Evolutionary conservation across 1,140 invertebrate genomes (phyloP).

Genomic region (Cataglyphis hispanica): DNA sequence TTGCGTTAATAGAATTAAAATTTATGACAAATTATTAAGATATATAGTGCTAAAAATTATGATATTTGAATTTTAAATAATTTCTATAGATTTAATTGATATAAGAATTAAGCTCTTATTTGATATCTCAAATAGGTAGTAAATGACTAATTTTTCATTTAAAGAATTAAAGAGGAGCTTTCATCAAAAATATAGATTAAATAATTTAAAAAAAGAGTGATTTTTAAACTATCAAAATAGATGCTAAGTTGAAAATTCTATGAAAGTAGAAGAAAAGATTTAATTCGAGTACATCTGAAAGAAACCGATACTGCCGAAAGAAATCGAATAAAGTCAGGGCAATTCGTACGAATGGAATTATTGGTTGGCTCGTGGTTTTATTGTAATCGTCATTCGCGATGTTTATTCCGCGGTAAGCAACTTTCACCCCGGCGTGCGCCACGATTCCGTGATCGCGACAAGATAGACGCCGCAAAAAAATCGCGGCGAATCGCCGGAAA

Average conservation of each 20-base stretch:
- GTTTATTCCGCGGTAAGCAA: constrained; percentile 47
- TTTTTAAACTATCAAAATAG: no score
- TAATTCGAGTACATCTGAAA: background rate
- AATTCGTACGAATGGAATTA: background rate
- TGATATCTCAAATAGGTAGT: no score
- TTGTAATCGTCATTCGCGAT: constrained; percentile 55
- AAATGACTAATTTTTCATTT: no score
- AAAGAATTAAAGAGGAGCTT: no score
- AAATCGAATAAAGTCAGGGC: constrained; percentile 36
- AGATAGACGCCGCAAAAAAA: constrained; percentile 16
- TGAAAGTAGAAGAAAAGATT: background rate
- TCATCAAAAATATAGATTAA: no score
- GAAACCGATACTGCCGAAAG: constrained; percentile 31
- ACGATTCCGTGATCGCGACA: constrained; percentile 28
- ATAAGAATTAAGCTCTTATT: no score
- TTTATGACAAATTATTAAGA: no score
- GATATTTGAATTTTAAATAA: no score
- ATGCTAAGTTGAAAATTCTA: background rate
- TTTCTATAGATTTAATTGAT: no score
- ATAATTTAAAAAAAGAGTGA: no score
- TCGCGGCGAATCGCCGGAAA: constrained; percentile 19
- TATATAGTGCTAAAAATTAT: no score
- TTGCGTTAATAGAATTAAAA: no score
- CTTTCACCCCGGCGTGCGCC: constrained; percentile 55
- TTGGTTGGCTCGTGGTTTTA: constrained; percentile 33